A percentile compares a stretch with the other conserved stretches of the same genome.
These are phyloP conservation scores for Premnoplex brunnescens DNA, from an alignment of 2,797 vertebrate species.

Conservation along the genomic window DNA sequence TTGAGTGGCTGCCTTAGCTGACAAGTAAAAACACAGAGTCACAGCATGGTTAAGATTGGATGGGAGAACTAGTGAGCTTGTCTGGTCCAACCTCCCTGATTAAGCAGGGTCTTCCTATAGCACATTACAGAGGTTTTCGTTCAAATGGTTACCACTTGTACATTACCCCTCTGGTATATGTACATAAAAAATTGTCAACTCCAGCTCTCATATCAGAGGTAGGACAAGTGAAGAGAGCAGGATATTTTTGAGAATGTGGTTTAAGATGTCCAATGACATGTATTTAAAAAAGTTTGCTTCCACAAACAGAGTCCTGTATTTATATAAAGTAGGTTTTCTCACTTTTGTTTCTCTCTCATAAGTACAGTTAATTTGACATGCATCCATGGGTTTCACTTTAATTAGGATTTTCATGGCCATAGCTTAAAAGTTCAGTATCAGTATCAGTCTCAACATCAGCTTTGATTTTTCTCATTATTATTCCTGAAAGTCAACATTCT, in stretches of 20 bases:
- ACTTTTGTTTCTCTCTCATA: background rate
- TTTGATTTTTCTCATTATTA: background rate
- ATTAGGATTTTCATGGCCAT: background rate
- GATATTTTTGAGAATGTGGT: background rate
- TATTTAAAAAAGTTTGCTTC: background rate
- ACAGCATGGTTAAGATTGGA: background rate
- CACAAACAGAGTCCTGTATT: background rate
- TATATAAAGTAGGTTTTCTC: background rate
- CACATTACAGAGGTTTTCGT: background rate
- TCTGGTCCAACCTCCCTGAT: background rate
- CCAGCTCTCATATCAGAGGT: background rate
- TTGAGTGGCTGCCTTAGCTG: background rate
- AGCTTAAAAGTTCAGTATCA: background rate
- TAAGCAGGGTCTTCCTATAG: background rate
- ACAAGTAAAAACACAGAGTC: background rate
- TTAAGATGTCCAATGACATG: background rate
- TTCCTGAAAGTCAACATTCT: background rate
- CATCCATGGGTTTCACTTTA: background rate
- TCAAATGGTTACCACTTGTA: too few relatives aligned
- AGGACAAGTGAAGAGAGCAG: background rate
- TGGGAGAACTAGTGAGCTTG: background rate
- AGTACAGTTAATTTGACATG: background rate
- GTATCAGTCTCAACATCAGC: background rate
- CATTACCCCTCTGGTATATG: accelerated
- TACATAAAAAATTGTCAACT: background rate